Percentiles rank a stretch among this genome's conserved stretches.
These are phyloP conservation scores for Magallana angulata DNA, from an alignment of 1,140 invertebrate species.

Conservation along the genomic window DNA sequence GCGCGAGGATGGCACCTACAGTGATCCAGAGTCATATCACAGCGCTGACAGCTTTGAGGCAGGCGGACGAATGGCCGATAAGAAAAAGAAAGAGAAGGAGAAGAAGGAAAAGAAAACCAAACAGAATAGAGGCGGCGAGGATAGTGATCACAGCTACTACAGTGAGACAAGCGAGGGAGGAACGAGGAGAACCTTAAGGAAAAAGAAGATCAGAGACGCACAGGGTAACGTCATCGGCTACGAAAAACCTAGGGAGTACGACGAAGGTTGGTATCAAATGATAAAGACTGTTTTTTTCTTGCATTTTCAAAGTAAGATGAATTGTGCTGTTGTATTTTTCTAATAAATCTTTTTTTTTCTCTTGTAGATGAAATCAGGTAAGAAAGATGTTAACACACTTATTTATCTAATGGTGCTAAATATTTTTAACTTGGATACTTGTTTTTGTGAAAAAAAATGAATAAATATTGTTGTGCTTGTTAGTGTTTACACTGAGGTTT, in stretches of 20 bases:
- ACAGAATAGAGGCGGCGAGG: constrained; percentile 68
- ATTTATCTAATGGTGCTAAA: no score
- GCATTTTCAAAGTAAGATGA: no score
- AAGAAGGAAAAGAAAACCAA: constrained; percentile 64
- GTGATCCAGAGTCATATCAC: constrained; percentile 76
- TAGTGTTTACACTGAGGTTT: constrained; percentile 73
- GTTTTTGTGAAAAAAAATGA: neutral
- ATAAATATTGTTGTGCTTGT: neutral
- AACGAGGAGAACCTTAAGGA: constrained; percentile 65
- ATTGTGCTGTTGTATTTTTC: no score
- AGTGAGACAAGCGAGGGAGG: constrained; percentile 77
- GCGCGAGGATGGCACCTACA: constrained; percentile 76
- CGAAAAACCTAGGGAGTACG: constrained; percentile 66
- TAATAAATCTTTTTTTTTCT: neutral
- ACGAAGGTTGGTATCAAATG: constrained; percentile 45
- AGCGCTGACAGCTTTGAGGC: constrained; percentile 74
- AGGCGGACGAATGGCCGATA: constrained; percentile 69
- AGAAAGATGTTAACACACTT: neutral
- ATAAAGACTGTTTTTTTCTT: neutral
- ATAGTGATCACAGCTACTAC: constrained; percentile 77
- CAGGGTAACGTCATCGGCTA: constrained; percentile 77
- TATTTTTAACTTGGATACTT: neutral
- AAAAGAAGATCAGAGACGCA: constrained; percentile 73
- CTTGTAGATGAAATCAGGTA: constrained; percentile 22
- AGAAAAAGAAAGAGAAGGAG: constrained; percentile 65